phyloP scores from a whole-genome alignment of 2,113 vertebrate genomes.

The Parus major region DNA sequence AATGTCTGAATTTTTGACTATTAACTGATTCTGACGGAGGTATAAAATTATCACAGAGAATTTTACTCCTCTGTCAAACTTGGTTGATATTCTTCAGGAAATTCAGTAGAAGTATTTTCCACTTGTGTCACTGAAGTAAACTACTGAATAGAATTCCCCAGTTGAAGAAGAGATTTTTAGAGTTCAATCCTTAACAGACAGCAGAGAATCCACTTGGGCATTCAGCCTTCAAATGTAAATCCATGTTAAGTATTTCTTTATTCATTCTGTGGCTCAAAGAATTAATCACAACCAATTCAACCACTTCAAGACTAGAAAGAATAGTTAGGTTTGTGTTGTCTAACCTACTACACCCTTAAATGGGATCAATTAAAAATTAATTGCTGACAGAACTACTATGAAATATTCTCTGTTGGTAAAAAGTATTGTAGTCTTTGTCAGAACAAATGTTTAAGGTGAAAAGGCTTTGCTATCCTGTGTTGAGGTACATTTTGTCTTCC shows the following conservation, averaged over 20 bases:
- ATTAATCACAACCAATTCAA: not conserved
- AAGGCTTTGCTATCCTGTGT: not conserved
- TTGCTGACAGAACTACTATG: not conserved
- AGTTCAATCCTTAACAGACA: not conserved
- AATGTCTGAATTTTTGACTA: slow-evolving; percentile 1
- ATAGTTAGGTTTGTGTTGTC: not conserved
- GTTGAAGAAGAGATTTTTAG: not conserved
- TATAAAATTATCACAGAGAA: not conserved
- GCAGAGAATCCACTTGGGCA: not conserved
- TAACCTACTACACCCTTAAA: not conserved
- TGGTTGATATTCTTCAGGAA: not conserved
- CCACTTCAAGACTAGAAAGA: not conserved
- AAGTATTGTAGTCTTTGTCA: not conserved
- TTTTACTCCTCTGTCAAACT: not conserved
- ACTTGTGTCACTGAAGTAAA: not conserved
- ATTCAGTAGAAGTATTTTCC: not conserved
- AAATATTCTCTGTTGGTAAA: not conserved
- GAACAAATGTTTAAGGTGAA: not conserved
- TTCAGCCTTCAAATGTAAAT: not conserved
- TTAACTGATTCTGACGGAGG: not conserved
- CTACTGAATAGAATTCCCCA: not conserved
- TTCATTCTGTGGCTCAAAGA: not conserved
- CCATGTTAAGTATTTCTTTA: not conserved
- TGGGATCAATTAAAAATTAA: not conserved
- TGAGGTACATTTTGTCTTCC: not conserved